These are phyloP conservation scores for Leguminivora glycinivorella DNA, from an alignment of 1,140 invertebrate species.

Conservation along the genomic window DNA sequence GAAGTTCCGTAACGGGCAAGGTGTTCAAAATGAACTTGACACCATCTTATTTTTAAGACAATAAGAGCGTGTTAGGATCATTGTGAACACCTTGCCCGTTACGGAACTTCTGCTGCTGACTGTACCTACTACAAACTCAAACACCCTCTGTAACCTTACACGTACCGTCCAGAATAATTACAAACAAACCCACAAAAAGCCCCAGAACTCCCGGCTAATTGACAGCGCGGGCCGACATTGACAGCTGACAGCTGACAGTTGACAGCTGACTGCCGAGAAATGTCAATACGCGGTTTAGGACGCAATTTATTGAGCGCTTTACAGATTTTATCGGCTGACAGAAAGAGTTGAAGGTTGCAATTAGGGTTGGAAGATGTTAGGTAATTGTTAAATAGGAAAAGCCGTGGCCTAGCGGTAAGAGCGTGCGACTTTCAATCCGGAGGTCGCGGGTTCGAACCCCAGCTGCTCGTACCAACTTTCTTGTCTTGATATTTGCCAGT, in stretches of 20 bases:
- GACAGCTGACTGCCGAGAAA: neutral
- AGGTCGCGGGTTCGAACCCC: no score
- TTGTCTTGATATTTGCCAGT: no score
- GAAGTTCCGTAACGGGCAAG: no score
- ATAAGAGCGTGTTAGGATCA: no score
- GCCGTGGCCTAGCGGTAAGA: no score
- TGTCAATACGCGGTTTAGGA: slow-evolving; percentile 12
- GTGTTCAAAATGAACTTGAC: no score
- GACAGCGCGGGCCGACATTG: slow-evolving; percentile 1
- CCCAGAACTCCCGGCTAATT: neutral
- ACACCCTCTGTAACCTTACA: neutral
- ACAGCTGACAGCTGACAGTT: neutral
- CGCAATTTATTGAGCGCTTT: slow-evolving; percentile 10
- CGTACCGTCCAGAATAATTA: neutral
- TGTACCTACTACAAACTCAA: no score
- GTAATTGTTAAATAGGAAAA: neutral
- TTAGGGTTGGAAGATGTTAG: neutral
- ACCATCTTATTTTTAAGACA: no score
- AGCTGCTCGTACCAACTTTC: no score
- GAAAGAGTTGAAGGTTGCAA: neutral
- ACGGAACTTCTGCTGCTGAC: no score
- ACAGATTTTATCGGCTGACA: slow-evolving; percentile 1
- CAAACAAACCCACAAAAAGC: neutral
- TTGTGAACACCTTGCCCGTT: no score
- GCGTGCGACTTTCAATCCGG: no score